Conservation (phyloP, 2,797 vertebrate species). For the Lutjanus argentimaculatus region DNA sequence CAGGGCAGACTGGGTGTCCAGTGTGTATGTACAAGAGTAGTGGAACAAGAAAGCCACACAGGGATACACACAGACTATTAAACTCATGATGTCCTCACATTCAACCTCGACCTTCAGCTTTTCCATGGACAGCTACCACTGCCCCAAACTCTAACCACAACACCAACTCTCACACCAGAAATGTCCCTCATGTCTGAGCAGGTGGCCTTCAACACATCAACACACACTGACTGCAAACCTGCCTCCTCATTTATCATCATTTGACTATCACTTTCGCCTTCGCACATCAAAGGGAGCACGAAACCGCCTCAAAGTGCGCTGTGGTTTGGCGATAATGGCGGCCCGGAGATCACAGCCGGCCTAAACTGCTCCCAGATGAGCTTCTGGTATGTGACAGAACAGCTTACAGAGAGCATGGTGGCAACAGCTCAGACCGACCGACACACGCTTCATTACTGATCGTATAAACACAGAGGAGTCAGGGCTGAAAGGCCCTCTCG, state of each 20-base stretch:
- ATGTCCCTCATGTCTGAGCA: background rate
- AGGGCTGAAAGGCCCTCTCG: background rate
- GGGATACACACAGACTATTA: too few species aligned
- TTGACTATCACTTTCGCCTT: slow-evolving; percentile 58
- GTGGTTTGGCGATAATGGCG: slow-evolving; percentile 67
- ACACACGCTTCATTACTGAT: slow-evolving; percentile 54
- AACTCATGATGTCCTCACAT: too few species aligned
- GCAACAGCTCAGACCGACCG: slow-evolving; percentile 7
- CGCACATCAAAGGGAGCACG: slow-evolving; percentile 53
- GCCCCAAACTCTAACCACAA: slow-evolving; percentile 3
- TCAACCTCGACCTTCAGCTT: background rate
- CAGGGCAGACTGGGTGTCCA: too few species aligned
- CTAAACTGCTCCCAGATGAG: slow-evolving; percentile 76
- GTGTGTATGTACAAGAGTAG: too few species aligned
- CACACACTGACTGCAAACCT: slow-evolving; percentile 12
- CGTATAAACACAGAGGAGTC: slow-evolving; percentile 45
- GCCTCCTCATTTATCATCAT: slow-evolving; percentile 25
- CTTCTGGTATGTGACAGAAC: slow-evolving; percentile 13
- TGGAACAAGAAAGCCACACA: too few species aligned
- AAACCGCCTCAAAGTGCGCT: slow-evolving; percentile 47
- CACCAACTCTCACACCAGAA: background rate
- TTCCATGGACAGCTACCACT: background rate
- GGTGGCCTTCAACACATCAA: slow-evolving; percentile 14
- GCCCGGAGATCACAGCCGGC: slow-evolving; percentile 45
- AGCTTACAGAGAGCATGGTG: slow-evolving; percentile 6